phyloP scores from a whole-genome alignment of 2,797 vertebrate genomes.

The Chlorospingus semifuscus region DNA sequence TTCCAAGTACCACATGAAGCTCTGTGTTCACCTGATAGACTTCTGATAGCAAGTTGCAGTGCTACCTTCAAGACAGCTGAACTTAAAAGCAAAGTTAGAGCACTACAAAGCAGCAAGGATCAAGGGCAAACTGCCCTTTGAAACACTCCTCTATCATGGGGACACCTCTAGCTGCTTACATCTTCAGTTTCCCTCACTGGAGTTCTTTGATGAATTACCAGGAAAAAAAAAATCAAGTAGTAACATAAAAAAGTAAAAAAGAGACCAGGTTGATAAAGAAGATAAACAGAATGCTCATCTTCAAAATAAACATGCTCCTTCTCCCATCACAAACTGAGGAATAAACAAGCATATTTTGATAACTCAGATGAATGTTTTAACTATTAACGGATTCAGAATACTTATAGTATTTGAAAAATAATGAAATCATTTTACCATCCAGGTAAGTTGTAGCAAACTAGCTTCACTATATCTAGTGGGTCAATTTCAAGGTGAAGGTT shows the following conservation, averaged over 20 bases:
- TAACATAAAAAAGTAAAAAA: neutral
- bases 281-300: neutral
- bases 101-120: neutral
- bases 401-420: neutral
- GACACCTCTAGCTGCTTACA: neutral
- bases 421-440: neutral
- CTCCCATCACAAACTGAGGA: neutral
- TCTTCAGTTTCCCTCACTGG: neutral
- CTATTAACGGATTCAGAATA: accelerated
- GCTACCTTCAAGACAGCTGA: neutral
- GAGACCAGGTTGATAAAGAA: neutral
- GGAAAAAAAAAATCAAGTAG: neutral
- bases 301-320: neutral
- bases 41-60: neutral
- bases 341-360: neutral
- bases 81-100: neutral
- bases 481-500: neutral
- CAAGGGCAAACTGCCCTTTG: neutral
- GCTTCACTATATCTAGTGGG: neutral
- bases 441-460: neutral
- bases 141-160: neutral
- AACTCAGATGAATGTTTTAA: neutral
- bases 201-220: neutral
- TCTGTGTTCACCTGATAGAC: neutral
- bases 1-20: neutral